phyloP scores from a whole-genome alignment of 2,113 vertebrate genomes.

The pig (Sus scrofa) region T2T-Sscrofa CM000813.6:111950001-111950500 shows the following conservation, averaged over 20 bases:
- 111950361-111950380: neutral
- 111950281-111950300: neutral
- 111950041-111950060: neutral
- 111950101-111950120: neutral
- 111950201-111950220: neutral
- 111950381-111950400: neutral
- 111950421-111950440: fast-evolving
- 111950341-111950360: neutral
- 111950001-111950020: constrained; percentile 32
- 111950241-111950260: neutral
- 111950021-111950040: constrained; percentile 22
- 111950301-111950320: neutral
- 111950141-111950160: neutral
- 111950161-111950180: neutral
- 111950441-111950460: neutral
- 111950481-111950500: neutral
- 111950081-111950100: neutral
- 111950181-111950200: neutral
- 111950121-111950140: neutral
- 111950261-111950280: neutral
- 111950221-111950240: neutral
- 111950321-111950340: neutral
- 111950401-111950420: neutral
- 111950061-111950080: neutral
- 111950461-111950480: neutral